phyloP scores from a whole-genome alignment of 2,113 vertebrate species.

The Bufo gargarizans region DNA sequence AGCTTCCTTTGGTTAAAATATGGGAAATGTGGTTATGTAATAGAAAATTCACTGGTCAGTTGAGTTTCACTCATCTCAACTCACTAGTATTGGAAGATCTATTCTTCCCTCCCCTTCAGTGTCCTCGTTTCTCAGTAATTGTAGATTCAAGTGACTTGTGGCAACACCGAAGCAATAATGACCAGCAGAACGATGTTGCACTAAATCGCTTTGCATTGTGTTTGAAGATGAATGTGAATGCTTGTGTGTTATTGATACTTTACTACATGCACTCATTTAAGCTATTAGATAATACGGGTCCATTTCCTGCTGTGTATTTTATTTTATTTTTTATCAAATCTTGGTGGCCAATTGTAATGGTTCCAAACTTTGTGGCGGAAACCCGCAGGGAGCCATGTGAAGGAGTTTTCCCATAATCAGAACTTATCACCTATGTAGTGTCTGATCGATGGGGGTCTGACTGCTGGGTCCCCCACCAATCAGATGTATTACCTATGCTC shows the following conservation, averaged over 20 bases:
- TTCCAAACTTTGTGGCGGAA: too few species aligned
- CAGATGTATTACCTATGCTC: too few species aligned
- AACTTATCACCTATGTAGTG: too few species aligned
- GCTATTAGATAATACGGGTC: neutral
- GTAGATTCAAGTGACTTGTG: neutral
- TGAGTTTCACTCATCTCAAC: neutral
- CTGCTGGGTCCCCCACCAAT: too few species aligned
- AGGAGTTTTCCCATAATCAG: too few species aligned
- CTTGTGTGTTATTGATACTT: neutral
- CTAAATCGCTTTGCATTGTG: neutral
- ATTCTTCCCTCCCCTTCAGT: neutral
- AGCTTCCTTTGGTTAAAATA: neutral
- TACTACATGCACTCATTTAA: neutral
- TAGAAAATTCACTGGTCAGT: neutral
- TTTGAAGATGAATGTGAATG: neutral
- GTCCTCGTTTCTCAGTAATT: too few species aligned
- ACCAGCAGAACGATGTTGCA: neutral
- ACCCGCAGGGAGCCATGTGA: too few species aligned
- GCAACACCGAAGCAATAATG: neutral
- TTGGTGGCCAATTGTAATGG: too few species aligned
- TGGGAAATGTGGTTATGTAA: neutral
- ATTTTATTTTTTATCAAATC: neutral
- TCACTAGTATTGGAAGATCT: neutral
- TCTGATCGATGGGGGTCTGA: too few species aligned
- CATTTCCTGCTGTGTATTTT: too few species aligned